Percentiles rank a stretch among this genome's conserved stretches.
Evolutionary conservation across 2,113 vertebrate species (phyloP).

Genomic region (Silurus asotus): DNA sequence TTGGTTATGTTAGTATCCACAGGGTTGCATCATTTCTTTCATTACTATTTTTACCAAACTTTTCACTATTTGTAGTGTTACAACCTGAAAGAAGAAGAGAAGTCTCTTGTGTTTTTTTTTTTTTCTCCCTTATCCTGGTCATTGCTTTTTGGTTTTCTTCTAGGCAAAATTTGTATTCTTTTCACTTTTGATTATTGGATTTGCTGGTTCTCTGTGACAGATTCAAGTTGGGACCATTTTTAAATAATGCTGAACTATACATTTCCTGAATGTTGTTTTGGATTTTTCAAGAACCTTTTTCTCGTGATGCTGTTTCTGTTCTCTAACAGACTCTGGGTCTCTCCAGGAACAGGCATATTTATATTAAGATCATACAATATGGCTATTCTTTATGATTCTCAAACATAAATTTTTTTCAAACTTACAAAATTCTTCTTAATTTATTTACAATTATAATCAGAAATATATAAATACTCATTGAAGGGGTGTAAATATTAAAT

Average conservation of each 20-base stretch:
- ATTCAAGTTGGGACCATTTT: neutral
- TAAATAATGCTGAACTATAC: neutral
- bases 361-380: neutral
- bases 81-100: neutral
- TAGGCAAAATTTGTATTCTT: neutral
- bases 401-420: neutral
- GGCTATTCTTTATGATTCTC: neutral
- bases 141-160: neutral
- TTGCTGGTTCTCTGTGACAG: neutral
- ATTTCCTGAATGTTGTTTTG: neutral
- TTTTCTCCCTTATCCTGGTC: neutral
- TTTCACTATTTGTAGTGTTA: neutral
- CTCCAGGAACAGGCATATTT: neutral
- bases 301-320: neutral
- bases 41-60: neutral
- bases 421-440: neutral
- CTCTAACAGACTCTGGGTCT: neutral
- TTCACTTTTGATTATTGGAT: neutral
- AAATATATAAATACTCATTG: neutral
- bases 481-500: neutral
- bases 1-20: neutral
- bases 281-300: neutral
- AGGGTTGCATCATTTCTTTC: neutral
- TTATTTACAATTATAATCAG: no score
- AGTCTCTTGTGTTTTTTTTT: neutral